Evolutionary conservation across 2,113 vertebrate species (phyloP).

Genomic region (Nothoprocta perdicaria): DNA sequence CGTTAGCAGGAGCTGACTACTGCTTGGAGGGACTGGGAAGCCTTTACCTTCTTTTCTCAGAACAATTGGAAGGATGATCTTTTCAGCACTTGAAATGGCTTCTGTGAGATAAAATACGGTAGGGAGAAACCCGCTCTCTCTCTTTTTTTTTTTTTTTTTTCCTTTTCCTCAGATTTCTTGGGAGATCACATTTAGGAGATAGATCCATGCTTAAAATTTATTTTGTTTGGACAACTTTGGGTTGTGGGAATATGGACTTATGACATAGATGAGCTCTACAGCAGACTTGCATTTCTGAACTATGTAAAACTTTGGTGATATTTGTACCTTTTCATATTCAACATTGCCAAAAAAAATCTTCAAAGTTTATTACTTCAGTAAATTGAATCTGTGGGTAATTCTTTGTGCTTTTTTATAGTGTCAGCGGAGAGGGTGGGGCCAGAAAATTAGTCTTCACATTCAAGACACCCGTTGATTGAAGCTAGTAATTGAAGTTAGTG

Average conservation of each 20-base stretch:
- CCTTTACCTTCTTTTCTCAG: constrained; percentile 45
- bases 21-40: constrained; percentile 26
- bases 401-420: neutral
- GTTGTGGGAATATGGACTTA: neutral
- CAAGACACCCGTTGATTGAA: neutral
- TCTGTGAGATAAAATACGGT: constrained; percentile 2
- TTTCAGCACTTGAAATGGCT: constrained; percentile 33
- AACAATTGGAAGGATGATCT: constrained; percentile 30
- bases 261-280: neutral
- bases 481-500: neutral
- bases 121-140: neutral
- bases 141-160: neutral
- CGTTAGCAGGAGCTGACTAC: constrained; percentile 18
- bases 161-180: neutral
- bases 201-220: neutral
- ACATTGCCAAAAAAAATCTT: neutral
- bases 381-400: neutral
- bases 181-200: neutral
- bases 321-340: neutral
- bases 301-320: neutral
- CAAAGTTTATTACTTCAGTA: neutral
- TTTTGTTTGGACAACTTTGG: constrained; percentile 1
- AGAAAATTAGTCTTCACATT: neutral
- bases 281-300: neutral
- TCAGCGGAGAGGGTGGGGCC: neutral